Evolutionary conservation across 2,113 vertebrate genomes (phyloP).

Genomic region (Aramus guarauna): DNA sequence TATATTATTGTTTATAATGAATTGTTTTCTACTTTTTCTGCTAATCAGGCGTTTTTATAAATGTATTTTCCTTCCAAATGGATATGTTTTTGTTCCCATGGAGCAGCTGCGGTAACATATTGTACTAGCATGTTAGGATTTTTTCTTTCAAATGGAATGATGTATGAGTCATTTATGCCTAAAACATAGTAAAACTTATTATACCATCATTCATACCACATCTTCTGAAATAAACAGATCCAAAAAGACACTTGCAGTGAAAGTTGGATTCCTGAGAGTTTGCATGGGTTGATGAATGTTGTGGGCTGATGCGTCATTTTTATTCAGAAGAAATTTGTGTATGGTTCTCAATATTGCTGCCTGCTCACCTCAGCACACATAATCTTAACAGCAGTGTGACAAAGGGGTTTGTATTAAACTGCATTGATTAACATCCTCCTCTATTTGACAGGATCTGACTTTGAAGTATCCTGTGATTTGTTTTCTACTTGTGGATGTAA

Average conservation of each 20-base stretch:
- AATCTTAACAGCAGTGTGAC: background rate
- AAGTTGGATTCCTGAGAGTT: slow-evolving; percentile 12
- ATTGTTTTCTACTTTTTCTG: slow-evolving; percentile 50
- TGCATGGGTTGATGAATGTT: background rate
- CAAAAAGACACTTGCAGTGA: background rate
- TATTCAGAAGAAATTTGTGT: background rate
- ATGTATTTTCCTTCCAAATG: slow-evolving; percentile 25
- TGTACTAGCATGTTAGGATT: background rate
- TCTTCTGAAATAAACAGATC: slow-evolving; percentile 27
- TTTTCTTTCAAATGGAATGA: slow-evolving; percentile 33
- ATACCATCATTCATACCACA: background rate
- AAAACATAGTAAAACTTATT: slow-evolving; percentile 42
- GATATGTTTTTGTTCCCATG: slow-evolving; percentile 1
- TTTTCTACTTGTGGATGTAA: background rate
- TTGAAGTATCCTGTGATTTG: background rate
- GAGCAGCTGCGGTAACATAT: slow-evolving; percentile 28
- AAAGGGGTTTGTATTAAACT: background rate
- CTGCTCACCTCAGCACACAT: background rate
- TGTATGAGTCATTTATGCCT: slow-evolving; percentile 20
- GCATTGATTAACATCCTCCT: background rate
- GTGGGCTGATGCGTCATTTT: background rate
- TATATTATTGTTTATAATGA: slow-evolving; percentile 36
- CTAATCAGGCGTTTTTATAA: slow-evolving; percentile 46
- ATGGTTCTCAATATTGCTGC: background rate
- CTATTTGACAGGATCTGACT: background rate